Percentiles rank a stretch among this genome's conserved stretches.
These are phyloP conservation scores for Penaeus japonicus DNA, from an alignment of 1,140 invertebrate genomes.

Conservation along the genomic window DNA sequence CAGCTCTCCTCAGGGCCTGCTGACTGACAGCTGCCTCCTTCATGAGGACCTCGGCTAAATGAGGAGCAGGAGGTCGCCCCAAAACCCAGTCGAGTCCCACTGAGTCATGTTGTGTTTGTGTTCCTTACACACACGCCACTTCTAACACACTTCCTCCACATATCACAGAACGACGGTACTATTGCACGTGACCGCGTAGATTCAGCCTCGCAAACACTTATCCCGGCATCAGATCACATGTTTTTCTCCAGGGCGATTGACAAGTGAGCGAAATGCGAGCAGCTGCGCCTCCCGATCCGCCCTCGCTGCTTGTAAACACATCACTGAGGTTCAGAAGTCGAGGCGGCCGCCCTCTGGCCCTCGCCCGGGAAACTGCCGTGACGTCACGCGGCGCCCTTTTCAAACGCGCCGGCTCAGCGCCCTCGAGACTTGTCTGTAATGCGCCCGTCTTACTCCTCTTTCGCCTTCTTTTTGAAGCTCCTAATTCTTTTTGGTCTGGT, in stretches of 20 bases:
- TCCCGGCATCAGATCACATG: not conserved
- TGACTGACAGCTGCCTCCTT: not conserved
- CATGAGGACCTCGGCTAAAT: not conserved
- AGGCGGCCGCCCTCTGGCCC: not conserved
- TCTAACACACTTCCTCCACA: not conserved
- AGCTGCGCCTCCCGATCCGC: not conserved
- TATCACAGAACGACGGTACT: not conserved
- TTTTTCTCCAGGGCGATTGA: not conserved
- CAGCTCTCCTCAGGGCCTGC: not conserved
- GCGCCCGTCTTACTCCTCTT: no score
- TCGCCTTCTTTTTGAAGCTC: no score
- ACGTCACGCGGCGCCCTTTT: not conserved
- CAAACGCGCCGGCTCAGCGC: not conserved
- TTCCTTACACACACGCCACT: not conserved
- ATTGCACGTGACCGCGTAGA: not conserved
- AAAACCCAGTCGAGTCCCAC: slow-evolving; percentile 17
- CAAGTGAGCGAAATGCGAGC: not conserved
- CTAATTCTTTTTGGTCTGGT: no score
- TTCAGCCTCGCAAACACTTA: not conserved
- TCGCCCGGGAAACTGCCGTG: not conserved
- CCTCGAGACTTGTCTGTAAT: not conserved
- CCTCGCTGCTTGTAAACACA: slow-evolving; percentile 19
- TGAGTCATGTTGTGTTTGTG: slow-evolving; percentile 1
- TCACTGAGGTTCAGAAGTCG: not conserved
- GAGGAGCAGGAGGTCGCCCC: not conserved